phyloP scores from a whole-genome alignment of 1,140 invertebrate genomes.

The Aplysia californica region DNA sequence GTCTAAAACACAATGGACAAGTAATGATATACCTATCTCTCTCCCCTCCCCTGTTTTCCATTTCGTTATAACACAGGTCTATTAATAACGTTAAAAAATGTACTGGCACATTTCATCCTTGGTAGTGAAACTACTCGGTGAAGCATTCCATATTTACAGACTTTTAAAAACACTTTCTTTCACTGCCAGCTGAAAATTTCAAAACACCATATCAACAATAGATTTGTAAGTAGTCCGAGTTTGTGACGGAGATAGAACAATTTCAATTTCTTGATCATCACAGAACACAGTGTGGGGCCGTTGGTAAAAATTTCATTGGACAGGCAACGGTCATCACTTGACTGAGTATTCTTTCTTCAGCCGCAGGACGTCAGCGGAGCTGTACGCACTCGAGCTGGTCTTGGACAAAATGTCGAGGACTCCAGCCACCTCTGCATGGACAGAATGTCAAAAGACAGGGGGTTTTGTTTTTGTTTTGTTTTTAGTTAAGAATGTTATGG shows the following conservation, averaged over 20 bases:
- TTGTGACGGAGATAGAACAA: no score
- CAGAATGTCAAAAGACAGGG: not conserved
- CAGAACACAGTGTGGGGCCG: not conserved
- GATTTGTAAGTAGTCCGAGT: not conserved
- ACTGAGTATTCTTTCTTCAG: conserved; percentile 36
- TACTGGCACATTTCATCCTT: no score
- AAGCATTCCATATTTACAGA: no score
- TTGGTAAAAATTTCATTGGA: not conserved
- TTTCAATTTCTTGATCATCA: no score
- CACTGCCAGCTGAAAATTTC: not conserved
- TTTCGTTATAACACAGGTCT: no score
- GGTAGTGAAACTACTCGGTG: no score
- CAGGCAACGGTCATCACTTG: not conserved
- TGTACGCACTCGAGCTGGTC: conserved; percentile 13
- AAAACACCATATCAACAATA: not conserved
- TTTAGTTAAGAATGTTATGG: not conserved
- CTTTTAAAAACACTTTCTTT: not conserved
- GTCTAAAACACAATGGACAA: no score
- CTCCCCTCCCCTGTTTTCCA: no score
- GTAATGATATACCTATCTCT: no score
- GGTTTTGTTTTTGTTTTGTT: not conserved
- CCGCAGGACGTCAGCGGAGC: conserved; percentile 18
- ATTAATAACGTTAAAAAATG: no score
- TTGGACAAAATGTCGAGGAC: conserved; percentile 25
- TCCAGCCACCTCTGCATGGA: conserved; percentile 24